These are phyloP conservation scores for Paratrypauchen microcephalus DNA, from an alignment of 2,797 vertebrate species.

Conservation along the genomic window DNA sequence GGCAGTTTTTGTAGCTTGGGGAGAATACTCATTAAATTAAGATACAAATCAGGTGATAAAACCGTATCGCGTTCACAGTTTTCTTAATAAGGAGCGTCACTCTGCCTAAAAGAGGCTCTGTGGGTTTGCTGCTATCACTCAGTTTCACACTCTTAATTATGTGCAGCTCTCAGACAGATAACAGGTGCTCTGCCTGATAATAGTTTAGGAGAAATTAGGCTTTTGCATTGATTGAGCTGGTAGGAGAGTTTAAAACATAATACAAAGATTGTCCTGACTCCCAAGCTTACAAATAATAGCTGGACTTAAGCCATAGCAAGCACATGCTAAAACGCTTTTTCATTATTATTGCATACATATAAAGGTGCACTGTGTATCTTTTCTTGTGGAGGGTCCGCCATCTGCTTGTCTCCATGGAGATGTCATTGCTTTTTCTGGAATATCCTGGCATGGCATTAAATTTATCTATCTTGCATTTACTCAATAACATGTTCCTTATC, in stretches of 20 bases:
- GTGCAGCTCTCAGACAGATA: not conserved
- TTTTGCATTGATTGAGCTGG: not conserved
- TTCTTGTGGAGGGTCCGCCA: too few species aligned
- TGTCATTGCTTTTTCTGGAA: too few species aligned
- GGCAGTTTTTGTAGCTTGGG: constrained; percentile 51
- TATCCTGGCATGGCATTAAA: too few species aligned
- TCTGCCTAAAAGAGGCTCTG: constrained; percentile 15
- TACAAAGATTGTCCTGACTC: not conserved
- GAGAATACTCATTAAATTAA: constrained; percentile 19
- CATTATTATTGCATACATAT: not conserved
- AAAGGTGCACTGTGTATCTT: too few species aligned
- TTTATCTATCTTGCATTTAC: too few species aligned
- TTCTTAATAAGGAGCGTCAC: constrained; percentile 27
- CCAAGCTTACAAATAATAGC: not conserved
- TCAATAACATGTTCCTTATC: too few species aligned
- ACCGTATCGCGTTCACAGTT: constrained; percentile 26
- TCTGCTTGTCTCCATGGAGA: too few species aligned
- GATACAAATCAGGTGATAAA: constrained; percentile 29
- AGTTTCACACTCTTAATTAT: constrained; percentile 11
- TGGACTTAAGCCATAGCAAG: not conserved
- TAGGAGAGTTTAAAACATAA: not conserved
- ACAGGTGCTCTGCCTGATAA: constrained; percentile 1
- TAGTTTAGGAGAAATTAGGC: not conserved
- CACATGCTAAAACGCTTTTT: too few species aligned
- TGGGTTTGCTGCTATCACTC: constrained; percentile 5